Base-by-base conservation (phyloP, 1,140 invertebrate species). In the Elymnias hypermnestra region DNA sequence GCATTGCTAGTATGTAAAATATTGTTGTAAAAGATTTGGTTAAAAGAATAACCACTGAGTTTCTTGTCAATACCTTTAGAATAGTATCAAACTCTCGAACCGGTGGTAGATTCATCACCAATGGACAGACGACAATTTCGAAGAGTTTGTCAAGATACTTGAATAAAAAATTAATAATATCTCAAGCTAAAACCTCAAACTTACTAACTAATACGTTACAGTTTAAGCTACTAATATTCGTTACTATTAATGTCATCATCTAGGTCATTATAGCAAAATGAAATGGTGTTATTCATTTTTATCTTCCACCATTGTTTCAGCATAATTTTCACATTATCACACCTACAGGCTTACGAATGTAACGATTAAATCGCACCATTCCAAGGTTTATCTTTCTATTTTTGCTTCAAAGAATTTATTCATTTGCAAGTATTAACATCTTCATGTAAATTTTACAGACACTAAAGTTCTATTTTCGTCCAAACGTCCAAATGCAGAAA, bases 311-410 rank as follows among this genome's bases (percentile, higher is more conserved):
- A 67, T 76, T 76, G 56, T 67, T 67, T 59, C 66, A 58, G 66
- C 59, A 75, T 76, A 72, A 76, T 76, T 69, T 67, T 44, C 48
- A 57, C 69, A 72, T 79, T 74, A 72, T 71, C 57, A 72, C 53
- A 61, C 55, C 45, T 41, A 43, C 66, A 64, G 53, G 62, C 66
- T 53, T 58, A 38, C 60, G 59, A 72, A 69, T 70, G 37, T 66
- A 72, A 72, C 73, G 63, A 78, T 75, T 72, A 70, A 73, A 78
- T 70, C 57, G 62, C 58, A 55, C 60, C 58, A 73, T 71, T 72
- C 67, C 42, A 46, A 22, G 40, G 6, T 33, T 43, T 31, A 43
- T 43, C 18, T 43, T 43, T 19, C 19, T 22, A 26, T 43, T 43
- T 43, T 43, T 29, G 17, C 15, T 41, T 22, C 28, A 12, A 10